phyloP scores from a whole-genome alignment of 1,140 invertebrate species.

The Galleria mellonella region DNA sequence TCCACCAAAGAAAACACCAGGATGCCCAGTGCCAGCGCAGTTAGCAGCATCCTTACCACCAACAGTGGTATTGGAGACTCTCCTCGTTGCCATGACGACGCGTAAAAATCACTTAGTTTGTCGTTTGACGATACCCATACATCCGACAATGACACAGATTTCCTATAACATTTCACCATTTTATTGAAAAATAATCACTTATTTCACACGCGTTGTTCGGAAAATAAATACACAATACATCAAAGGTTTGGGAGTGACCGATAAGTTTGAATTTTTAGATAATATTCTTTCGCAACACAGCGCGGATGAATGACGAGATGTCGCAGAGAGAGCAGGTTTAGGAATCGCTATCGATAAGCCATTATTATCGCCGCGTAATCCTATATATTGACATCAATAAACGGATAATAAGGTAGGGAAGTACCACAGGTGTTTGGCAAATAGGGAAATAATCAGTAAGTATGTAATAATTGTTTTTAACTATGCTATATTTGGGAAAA shows the following conservation, averaged over 20 bases:
- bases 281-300: not conserved
- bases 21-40: conserved; percentile 52
- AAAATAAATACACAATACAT: not conserved
- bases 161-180: conserved; percentile 60
- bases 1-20: conserved; percentile 69
- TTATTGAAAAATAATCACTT: conserved; percentile 16
- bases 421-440: too few relatives aligned
- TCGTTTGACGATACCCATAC: conserved; percentile 58
- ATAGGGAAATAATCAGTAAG: too few relatives aligned
- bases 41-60: conserved; percentile 73
- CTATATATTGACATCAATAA: not conserved
- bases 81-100: conserved; percentile 59
- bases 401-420: not conserved
- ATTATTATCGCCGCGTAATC: not conserved
- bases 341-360: conserved; percentile 1
- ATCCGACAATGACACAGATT: conserved; percentile 36
- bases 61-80: conserved; percentile 53
- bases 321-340: not conserved
- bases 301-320: conserved; percentile 2
- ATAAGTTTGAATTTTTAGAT: not conserved
- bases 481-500: too few relatives aligned
- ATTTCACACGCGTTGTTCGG: not conserved
- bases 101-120: conserved; percentile 50
- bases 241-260: not conserved
- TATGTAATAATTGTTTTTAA: too few relatives aligned